These are phyloP conservation scores for Drosophila antonietae DNA, from an alignment of 2,888 invertebrate genomes.

Conservation along the genomic window DNA sequence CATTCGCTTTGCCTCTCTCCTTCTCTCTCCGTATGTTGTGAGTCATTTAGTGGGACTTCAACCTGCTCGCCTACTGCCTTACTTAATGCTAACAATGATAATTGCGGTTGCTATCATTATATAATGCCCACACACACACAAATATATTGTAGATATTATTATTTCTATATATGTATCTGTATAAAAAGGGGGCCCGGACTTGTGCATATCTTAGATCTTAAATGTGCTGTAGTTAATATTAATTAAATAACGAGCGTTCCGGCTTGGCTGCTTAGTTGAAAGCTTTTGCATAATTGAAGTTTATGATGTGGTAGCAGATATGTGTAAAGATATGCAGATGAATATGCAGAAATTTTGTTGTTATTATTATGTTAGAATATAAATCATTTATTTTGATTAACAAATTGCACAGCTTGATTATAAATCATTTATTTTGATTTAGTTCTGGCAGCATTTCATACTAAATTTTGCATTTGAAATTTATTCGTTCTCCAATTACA, in stretches of 20 bases:
- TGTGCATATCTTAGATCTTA: constrained; percentile 14
- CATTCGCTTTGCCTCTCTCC: not conserved
- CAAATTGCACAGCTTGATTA: not conserved
- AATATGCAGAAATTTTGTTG: not conserved
- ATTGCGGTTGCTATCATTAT: constrained; percentile 41
- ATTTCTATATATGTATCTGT: not conserved
- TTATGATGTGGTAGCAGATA: not conserved
- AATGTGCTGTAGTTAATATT: not conserved
- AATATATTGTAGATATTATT: not conserved
- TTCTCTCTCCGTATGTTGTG: constrained; percentile 17
- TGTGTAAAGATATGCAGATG: not conserved
- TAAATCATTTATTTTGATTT: not conserved
- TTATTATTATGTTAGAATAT: not conserved
- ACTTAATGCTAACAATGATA: constrained; percentile 49
- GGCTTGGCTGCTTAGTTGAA: not conserved
- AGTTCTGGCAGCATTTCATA: not conserved
- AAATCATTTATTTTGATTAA: not conserved
- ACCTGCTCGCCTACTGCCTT: constrained; percentile 63
- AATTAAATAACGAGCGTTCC: constrained; percentile 3
- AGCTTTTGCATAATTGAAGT: not conserved
- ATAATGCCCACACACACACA: constrained; percentile 38
- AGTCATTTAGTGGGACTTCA: constrained; percentile 45
- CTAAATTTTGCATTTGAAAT: not conserved
- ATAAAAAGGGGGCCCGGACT: constrained; percentile 29
- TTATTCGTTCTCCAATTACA: not conserved